A percentile compares a stretch with the other conserved stretches of the same genome.
phyloP scores from a whole-genome alignment of 2,888 invertebrate species.

The Machimus rusticus region DNA sequence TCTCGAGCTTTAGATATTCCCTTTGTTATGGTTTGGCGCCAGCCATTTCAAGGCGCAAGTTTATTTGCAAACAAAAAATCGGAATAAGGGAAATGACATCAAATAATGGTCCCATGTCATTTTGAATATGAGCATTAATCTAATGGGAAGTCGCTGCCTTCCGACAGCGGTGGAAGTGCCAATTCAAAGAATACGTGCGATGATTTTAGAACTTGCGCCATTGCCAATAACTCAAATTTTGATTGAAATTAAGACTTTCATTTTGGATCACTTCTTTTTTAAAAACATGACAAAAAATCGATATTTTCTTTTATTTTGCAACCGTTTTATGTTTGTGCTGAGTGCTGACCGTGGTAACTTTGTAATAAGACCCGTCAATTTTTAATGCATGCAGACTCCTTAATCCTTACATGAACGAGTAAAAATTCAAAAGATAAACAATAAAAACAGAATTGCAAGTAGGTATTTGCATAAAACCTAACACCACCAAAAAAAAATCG shows the following conservation, averaged over 20 bases:
- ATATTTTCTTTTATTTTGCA: no score
- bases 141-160: background rate
- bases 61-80: constrained; percentile 11
- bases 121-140: background rate
- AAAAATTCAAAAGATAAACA: background rate
- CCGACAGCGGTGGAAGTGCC: background rate
- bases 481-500: background rate
- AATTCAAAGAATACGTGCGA: background rate
- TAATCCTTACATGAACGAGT: background rate
- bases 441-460: background rate
- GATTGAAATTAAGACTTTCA: no score
- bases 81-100: background rate
- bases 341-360: background rate
- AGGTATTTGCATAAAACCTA: background rate
- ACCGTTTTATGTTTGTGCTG: background rate
- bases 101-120: background rate
- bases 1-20: background rate
- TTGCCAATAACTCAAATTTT: no score
- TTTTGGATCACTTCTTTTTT: no score
- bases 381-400: background rate
- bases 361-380: no score
- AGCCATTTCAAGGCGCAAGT: background rate
- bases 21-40: constrained; percentile 21
- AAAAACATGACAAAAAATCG: no score
- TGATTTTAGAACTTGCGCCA: no score